A percentile compares a stretch with the other conserved stretches of the same genome.
Conservation (phyloP, 2,888 invertebrate species). For the Flexamia atlantica region DNA sequence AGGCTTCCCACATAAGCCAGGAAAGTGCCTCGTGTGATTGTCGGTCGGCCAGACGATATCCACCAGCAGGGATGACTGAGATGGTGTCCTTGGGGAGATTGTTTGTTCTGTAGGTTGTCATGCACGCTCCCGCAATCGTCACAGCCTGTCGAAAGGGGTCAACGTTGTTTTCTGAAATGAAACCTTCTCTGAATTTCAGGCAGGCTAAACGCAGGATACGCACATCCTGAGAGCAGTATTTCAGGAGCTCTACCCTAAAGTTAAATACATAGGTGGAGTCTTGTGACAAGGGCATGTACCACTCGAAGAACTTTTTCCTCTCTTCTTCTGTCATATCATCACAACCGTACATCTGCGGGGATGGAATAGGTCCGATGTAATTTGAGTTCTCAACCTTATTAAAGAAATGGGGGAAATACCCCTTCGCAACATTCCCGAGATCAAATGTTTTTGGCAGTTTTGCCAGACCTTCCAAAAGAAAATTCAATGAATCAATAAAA, state of each 20-base stretch:
- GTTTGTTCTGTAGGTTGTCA: conserved; percentile 6
- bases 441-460: conserved; percentile 70
- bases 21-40: conserved; percentile 36
- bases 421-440: conserved; percentile 67
- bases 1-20: conserved; percentile 43
- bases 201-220: conserved; percentile 67
- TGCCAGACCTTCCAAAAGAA: conserved; percentile 70
- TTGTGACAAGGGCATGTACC: conserved; percentile 65
- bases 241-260: conserved; percentile 69
- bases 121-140: conserved; percentile 66
- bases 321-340: conserved; percentile 67
- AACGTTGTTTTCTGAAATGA: conserved; percentile 27
- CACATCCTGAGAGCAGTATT: conserved; percentile 69
- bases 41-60: conserved; percentile 16
- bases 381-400: not conserved
- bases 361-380: conserved; percentile 8
- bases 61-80: conserved; percentile 29
- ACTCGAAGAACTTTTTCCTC: conserved; percentile 67
- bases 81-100: not conserved
- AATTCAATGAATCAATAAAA: conserved; percentile 68
- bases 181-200: conserved; percentile 42
- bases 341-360: conserved; percentile 23
- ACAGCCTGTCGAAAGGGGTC: conserved; percentile 42
- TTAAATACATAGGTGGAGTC: conserved; percentile 20
- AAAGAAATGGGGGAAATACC: conserved; percentile 68